Percentiles rank a stretch among this genome's conserved stretches.
These are phyloP conservation scores for Manacus vitellinus DNA, from an alignment of 2,113 vertebrate genomes.

Conservation along the genomic window DNA sequence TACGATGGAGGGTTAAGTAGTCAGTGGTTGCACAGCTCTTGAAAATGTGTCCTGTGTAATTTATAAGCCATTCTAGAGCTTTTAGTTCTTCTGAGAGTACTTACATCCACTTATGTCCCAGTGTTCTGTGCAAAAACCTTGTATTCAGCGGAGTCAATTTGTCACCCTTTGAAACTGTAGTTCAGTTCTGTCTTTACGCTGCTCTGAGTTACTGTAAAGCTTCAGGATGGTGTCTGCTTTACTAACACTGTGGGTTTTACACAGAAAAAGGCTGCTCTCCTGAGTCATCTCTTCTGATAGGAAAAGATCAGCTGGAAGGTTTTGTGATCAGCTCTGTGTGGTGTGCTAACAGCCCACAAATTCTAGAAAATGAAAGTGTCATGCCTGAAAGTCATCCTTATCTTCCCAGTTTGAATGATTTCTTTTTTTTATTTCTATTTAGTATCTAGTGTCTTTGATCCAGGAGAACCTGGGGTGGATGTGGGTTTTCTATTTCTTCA, in stretches of 20 bases:
- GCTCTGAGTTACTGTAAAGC: neutral
- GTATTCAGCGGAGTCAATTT: slow-evolving; percentile 14
- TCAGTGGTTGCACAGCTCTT: neutral
- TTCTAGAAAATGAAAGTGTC: neutral
- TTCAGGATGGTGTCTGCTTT: neutral
- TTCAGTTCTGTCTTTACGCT: slow-evolving; percentile 10
- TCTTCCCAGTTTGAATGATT: neutral
- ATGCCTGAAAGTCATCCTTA: neutral
- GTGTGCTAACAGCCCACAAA: neutral
- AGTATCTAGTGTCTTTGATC: slow-evolving; percentile 95
- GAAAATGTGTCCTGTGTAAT: neutral
- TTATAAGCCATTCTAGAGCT: slow-evolving; percentile 36
- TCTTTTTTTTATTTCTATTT: neutral
- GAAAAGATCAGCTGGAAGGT: slow-evolving; percentile 33
- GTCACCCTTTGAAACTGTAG: slow-evolving; percentile 30
- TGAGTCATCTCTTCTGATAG: slow-evolving; percentile 33
- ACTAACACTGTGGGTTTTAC: slow-evolving; percentile 3
- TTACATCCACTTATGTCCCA: slow-evolving; percentile 36
- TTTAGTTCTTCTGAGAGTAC: slow-evolving; percentile 43
- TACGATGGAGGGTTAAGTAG: neutral
- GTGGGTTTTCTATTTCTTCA: slow-evolving; percentile 96
- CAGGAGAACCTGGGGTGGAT: slow-evolving; percentile 90
- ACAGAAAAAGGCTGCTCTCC: slow-evolving; percentile 20
- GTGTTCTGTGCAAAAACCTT: slow-evolving; percentile 2
- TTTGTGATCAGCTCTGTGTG: neutral